Evolutionary conservation across 2,113 vertebrate species (phyloP), one percentile per base, ranked within the genome.

Genomic region (Stigmatopora nigra): DNA sequence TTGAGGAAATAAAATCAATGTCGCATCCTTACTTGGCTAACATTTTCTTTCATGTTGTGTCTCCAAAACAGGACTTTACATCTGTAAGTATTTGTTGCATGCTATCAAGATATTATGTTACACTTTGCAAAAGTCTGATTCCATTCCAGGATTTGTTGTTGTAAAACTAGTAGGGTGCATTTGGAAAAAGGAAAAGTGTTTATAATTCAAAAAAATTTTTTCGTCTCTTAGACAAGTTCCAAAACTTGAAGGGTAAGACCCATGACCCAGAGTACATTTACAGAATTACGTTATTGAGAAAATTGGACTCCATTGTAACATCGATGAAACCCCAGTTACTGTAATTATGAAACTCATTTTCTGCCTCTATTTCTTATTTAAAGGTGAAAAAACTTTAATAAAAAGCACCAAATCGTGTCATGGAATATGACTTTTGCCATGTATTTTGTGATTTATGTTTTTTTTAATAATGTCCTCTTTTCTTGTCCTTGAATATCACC

Each of bases 21-120:
- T 31, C 31, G 53, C 9, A 4, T 31, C 45, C 76, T 25, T 10
- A 38, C 46, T 60, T 81, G 3, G 56, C 61, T 83, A 45, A 75
- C 20, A 17, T 7, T 1, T 45, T 15, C 2, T 31, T 60, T 59
- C 69, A 0, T 66, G 14, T 64, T 12, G 47, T 66, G 14, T 44
- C 10, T 45, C 59, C 22, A 20, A 63, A 56, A 75, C 79, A 92
- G 91, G 91, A 92, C 77, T 91, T 92, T 78, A 91, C 88, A 57
- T 92, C 90, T 4, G 91, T 92, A 76, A 92, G 91, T 91, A 81
- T 58, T 53, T 65, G 12, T 48, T 13, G 44, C 15, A 55, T 55
- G 20, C 20, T 13, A 25, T 55, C 51, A 25, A 14, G 52, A 14
- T 14, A 55, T 55, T 55, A 55, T 25, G 25, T 8, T 55, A 53